Percentiles rank a stretch among this genome's conserved stretches.
Evolutionary conservation across 2,888 invertebrate species (phyloP).

Genomic region (Lamproptera curius): DNA sequence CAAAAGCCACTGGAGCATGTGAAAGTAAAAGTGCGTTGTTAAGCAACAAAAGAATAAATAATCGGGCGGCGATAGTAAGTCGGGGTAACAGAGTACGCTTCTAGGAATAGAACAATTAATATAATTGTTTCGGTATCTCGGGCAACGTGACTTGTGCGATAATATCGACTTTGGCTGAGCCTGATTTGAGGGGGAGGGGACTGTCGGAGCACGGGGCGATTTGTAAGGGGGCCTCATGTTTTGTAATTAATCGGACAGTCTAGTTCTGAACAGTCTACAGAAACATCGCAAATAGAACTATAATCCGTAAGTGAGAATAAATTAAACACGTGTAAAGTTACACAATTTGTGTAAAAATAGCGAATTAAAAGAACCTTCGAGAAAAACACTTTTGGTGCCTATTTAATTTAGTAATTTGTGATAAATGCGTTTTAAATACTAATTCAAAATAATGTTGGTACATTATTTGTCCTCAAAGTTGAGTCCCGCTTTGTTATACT

Average conservation of each 20-base stretch:
- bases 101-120: slow-evolving; percentile 19
- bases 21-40: slow-evolving; percentile 8
- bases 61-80: slow-evolving; percentile 10
- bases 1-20: not conserved
- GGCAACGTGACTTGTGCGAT: slow-evolving; percentile 19
- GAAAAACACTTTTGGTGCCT: too few relatives aligned
- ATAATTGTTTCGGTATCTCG: slow-evolving; percentile 22
- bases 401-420: too few relatives aligned
- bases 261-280: too few relatives aligned
- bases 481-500: slow-evolving; percentile 25
- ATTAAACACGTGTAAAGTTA: too few relatives aligned
- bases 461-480: slow-evolving; percentile 12
- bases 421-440: too few relatives aligned
- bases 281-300: too few relatives aligned
- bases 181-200: slow-evolving; percentile 24
- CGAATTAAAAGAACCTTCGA: too few relatives aligned
- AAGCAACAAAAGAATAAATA: slow-evolving; percentile 11
- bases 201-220: slow-evolving; percentile 9
- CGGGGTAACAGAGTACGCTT: slow-evolving; percentile 10
- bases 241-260: slow-evolving; percentile 15
- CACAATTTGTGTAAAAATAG: too few relatives aligned
- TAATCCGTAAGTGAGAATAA: too few relatives aligned
- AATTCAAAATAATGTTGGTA: too few relatives aligned
- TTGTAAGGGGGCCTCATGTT: slow-evolving; percentile 1
- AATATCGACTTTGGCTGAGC: slow-evolving; percentile 22